These are phyloP conservation scores for Pristionchus mayeri DNA, from an alignment of 2,888 invertebrate species.

Conservation along the genomic window DNA sequence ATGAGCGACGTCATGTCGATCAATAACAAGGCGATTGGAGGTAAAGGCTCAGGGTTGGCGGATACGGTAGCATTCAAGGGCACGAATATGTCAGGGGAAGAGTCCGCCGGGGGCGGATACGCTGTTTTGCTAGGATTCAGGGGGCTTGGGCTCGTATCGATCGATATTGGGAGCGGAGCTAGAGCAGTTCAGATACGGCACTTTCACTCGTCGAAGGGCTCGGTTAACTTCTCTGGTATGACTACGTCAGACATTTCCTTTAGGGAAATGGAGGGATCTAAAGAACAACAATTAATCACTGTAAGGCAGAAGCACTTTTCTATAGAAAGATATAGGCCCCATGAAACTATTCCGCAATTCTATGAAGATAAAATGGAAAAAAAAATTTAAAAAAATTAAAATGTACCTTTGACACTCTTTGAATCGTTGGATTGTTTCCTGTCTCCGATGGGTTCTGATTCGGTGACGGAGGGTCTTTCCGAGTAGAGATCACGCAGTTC, in stretches of 20 bases:
- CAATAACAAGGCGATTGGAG: not conserved
- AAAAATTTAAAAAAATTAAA: no score
- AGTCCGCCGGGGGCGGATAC: not conserved
- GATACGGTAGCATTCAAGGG: not conserved
- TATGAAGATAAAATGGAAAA: no score
- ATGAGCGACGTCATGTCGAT: not conserved
- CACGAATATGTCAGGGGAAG: not conserved
- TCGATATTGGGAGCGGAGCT: not conserved
- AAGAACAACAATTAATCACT: not conserved
- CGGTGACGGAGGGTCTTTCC: not conserved
- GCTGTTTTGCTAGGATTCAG: not conserved
- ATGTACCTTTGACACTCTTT: not conserved
- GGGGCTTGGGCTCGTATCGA: not conserved
- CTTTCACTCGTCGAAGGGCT: conserved; percentile 18
- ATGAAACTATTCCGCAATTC: no score
- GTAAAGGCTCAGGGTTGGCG: not conserved
- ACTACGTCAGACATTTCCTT: not conserved
- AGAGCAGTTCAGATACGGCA: not conserved
- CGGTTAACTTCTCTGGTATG: conserved; percentile 33
- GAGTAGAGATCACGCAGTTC: conserved; percentile 24
- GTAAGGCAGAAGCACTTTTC: not conserved
- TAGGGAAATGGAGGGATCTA: not conserved
- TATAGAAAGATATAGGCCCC: not conserved
- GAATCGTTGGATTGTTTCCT: not conserved
- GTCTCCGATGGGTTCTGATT: not conserved